Evolutionary conservation across 1,140 invertebrate genomes (phyloP).

Genomic region (Charaxes varanes): DNA sequence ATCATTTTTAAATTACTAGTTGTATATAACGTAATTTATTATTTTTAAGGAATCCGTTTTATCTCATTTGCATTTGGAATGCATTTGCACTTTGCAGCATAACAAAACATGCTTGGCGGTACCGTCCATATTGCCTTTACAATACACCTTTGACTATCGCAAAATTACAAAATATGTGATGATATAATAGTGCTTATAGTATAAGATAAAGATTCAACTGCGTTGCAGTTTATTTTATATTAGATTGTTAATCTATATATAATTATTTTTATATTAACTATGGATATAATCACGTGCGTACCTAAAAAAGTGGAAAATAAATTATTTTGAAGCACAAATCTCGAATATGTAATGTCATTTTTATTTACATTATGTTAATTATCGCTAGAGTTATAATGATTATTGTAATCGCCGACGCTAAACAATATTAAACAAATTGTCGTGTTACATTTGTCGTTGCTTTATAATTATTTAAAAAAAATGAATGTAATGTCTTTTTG

Average conservation of each 20-base stretch:
- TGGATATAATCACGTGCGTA: background rate
- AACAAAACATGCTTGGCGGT: slow-evolving; percentile 35
- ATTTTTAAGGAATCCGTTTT: slow-evolving; percentile 17
- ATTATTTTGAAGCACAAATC: no score
- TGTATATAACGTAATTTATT: slow-evolving; percentile 17
- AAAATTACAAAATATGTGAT: slow-evolving; percentile 2
- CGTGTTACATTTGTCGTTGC: no score
- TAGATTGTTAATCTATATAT: background rate
- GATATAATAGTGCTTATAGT: slow-evolving; percentile 3
- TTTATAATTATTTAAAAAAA: slow-evolving; percentile 3
- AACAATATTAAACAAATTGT: background rate
- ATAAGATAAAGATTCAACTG: slow-evolving; percentile 10
- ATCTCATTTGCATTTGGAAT: slow-evolving; percentile 50
- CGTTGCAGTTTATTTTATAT: slow-evolving; percentile 18
- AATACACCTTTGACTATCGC: background rate
- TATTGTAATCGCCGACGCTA: no score
- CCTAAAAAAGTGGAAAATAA: background rate
- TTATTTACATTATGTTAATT: no score
- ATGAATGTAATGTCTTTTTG: slow-evolving; percentile 16
- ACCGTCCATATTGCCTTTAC: slow-evolving; percentile 45
- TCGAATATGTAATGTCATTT: no score
- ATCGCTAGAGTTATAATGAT: no score
- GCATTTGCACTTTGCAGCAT: slow-evolving; percentile 18
- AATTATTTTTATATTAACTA: background rate
- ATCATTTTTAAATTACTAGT: slow-evolving; percentile 9